Percentiles rank a stretch among this genome's conserved stretches.
phyloP scores from a whole-genome alignment of 2,113 vertebrate species.

The Dryoscopus gambensis region DNA sequence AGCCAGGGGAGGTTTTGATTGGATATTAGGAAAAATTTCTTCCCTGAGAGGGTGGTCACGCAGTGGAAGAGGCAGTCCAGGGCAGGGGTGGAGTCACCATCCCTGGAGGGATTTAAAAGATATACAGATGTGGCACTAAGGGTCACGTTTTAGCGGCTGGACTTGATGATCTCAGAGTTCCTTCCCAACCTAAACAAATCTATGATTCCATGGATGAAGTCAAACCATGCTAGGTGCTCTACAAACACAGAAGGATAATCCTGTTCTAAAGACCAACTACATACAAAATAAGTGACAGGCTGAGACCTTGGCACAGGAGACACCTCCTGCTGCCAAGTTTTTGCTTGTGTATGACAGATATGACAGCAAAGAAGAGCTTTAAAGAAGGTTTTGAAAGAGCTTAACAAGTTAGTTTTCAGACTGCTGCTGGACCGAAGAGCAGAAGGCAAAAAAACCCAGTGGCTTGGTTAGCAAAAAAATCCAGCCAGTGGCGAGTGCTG shows the following conservation, averaged over 20 bases:
- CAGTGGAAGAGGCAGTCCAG: neutral
- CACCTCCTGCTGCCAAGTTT: conserved; percentile 24
- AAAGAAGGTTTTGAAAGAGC: neutral
- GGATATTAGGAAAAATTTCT: neutral
- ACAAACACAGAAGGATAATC: conserved; percentile 24
- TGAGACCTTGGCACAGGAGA: conserved; percentile 18
- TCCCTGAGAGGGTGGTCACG: neutral
- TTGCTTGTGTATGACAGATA: conserved; percentile 21
- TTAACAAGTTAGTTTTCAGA: neutral
- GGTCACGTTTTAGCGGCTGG: neutral
- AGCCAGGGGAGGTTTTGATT: neutral
- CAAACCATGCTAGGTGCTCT: neutral
- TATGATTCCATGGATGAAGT: neutral
- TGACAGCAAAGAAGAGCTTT: neutral
- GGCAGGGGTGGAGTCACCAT: neutral
- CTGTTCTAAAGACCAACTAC: neutral
- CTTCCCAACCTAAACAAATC: neutral
- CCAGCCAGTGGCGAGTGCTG: neutral
- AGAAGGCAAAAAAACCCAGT: neutral
- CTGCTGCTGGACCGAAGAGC: neutral
- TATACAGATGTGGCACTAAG: neutral
- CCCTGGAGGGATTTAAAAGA: neutral
- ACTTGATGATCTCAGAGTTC: neutral
- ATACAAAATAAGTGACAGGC: neutral
- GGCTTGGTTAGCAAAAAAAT: neutral